Base-by-base conservation (phyloP, 2,888 invertebrate species). In the Himalopsyche kuldschensis region DNA sequence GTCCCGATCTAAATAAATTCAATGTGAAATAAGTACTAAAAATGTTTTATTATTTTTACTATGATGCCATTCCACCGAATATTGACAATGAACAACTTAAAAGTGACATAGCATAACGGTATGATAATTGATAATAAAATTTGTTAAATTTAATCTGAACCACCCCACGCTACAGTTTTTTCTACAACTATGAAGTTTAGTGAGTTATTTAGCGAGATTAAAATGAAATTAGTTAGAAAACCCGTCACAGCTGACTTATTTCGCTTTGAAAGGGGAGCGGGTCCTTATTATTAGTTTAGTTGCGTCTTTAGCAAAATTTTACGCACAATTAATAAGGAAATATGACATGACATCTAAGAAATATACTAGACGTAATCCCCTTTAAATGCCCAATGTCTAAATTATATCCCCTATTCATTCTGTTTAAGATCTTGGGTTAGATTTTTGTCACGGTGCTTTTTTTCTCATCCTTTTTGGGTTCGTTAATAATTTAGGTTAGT, bases 181-280 rank as follows among this genome's bases (percentile, higher is more conserved):
- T 30, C n/a, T 46, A 75, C 20, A 20, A 2, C 55, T 20, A 55
- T 55, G 55, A 10, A n/a, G 55, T 20, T 55, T 55, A 55, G 6
- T 55, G 55, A 55, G 55, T 55, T 55, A 55, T 55, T 55, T 55
- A 55, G 75, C 5, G 46, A 76, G 81, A 81, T 81, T 81, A 81
- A 81, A 81, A 55, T 15, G 78, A 81, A 77, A 81, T 81, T 81
- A 81, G 81, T 81, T 76, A n/a, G 24, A 75, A 81, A 77, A 55
- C 32, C 77, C 69, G 32, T 76, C 77, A 78, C 81, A 77, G 55
- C 69, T 41, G 77, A 81, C 81, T 78, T 27, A 55, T 55, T 6
- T 55, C 55, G 11, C 15, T 63, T 20, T 32, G 20, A 32, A 78
- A 48, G 47, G 32, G 31, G 69, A 55, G 81, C 55, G 24, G 81